A percentile compares a stretch with the other conserved stretches of the same genome.
These are phyloP conservation scores for Onthophagus taurus DNA, from an alignment of 1,140 invertebrate genomes.

Conservation along the genomic window DNA sequence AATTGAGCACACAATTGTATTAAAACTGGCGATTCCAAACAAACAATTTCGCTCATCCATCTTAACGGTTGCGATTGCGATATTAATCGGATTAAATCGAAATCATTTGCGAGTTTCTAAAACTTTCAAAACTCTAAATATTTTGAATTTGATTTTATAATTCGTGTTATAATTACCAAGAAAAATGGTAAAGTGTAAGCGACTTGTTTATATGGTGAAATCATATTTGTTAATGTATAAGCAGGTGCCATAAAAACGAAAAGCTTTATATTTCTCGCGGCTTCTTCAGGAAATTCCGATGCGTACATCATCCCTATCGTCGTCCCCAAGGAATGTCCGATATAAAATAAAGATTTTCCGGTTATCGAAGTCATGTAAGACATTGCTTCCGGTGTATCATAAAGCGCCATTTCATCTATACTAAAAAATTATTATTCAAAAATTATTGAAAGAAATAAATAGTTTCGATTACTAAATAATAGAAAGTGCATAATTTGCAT, in stretches of 20 bases:
- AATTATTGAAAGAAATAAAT: too few relatives aligned
- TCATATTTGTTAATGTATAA: slow-evolving; percentile 28
- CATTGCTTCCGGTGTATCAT: slow-evolving; percentile 51
- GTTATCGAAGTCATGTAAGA: slow-evolving; percentile 42
- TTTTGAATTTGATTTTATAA: background rate
- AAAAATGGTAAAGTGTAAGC: slow-evolving; percentile 21
- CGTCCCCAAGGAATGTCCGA: slow-evolving; percentile 44
- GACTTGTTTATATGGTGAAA: slow-evolving; percentile 19
- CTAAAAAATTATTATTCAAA: too few relatives aligned
- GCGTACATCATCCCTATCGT: slow-evolving; percentile 38
- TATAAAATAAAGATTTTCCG: slow-evolving; percentile 40
- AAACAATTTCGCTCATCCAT: slow-evolving; percentile 16
- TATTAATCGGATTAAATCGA: slow-evolving; percentile 18
- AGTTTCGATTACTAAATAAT: too few relatives aligned
- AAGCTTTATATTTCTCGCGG: slow-evolving; percentile 24
- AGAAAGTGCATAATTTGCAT: too few relatives aligned
- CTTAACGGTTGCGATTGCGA: slow-evolving; percentile 23
- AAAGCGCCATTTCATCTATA: slow-evolving; percentile 47
- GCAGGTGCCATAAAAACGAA: slow-evolving; percentile 31
- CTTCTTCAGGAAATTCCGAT: slow-evolving; percentile 36
- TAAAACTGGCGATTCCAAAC: slow-evolving; percentile 27
- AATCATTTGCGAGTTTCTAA: slow-evolving; percentile 8
- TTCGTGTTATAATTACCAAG: slow-evolving; percentile 18
- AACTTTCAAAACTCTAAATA: background rate
- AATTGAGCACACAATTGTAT: slow-evolving; percentile 27